phyloP scores from a whole-genome alignment of 2,113 vertebrate genomes.

The Poicephalus meyeri region DNA sequence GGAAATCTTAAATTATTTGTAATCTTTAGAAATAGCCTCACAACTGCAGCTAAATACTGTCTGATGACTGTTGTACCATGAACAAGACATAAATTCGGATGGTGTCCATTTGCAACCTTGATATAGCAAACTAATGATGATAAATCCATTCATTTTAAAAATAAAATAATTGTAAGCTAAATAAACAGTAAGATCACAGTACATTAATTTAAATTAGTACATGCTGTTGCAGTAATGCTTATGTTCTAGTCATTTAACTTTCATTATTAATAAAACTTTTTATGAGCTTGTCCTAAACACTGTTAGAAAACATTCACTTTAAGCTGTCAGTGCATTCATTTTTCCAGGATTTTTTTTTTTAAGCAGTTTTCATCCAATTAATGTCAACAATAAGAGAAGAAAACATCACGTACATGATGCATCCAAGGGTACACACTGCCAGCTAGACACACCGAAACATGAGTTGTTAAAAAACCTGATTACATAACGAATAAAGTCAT shows the following conservation, averaged over 20 bases:
- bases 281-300: not conserved
- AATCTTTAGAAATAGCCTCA: not conserved
- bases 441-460: not conserved
- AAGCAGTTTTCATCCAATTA: conserved; percentile 28
- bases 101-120: not conserved
- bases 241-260: not conserved
- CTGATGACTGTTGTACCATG: not conserved
- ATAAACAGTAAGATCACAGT: not conserved
- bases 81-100: not conserved
- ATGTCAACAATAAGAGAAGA: not conserved
- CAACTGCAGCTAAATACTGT: not conserved
- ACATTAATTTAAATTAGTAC: not conserved
- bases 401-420: not conserved
- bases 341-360: not conserved
- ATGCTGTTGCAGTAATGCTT: not conserved
- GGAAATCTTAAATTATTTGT: not conserved
- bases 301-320: not conserved
- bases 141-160: not conserved
- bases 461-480: not conserved
- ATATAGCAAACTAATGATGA: not conserved
- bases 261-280: not conserved
- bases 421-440: not conserved
- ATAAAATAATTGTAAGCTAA: not conserved
- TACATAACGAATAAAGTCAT: not conserved
- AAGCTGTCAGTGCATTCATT: not conserved